Evolutionary conservation across 2,797 vertebrate species (phyloP), one percentile per base, ranked within the genome.

Genomic region (Cryptoblepharus egeriae): DNA sequence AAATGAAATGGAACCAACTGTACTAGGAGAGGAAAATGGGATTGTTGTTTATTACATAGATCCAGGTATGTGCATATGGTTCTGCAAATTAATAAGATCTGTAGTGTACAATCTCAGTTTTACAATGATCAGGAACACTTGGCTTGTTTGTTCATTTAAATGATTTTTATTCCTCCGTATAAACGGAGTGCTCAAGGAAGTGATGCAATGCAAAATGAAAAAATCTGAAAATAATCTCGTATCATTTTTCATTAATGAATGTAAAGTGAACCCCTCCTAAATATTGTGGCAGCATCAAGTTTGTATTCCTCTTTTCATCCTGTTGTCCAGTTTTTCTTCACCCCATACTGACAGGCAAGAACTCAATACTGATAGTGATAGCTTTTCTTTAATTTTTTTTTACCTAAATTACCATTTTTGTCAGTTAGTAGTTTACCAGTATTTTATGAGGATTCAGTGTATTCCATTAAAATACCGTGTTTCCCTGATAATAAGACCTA

Each of bases 31-130:
- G 39, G 93, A 96, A 75, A 95, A 74, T 83, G 97, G 97, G 83
- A 96, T 91, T 1, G 20, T 97, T 0, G 96, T 98, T 7, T 99
- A 96, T 94, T 94, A 94, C 49, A 94, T 92, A 83, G 93, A 95
- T 63, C 90, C 95, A 91, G 97, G 98, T 99, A 94, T 76, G 75
- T 57, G 76, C 65, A 45, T 69, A 60, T 2, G 57, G 42, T 10
- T 26, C 4, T 60, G 26, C 20, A 3, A 28, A 24, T 55, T 74
- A 64, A 71, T 52, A 75, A 81, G 3, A 16, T 24, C 49, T 15
- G 24, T 32, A 35, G 13, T 75, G 35, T 60, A 52, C 64, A 49
- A 49, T 24, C 8, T 71, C 39, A 4, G 1, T 37, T 61, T 68
- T 61, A 2, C 15, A 61, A 32, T 77, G 42, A 37, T 15, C 18